These are phyloP conservation scores for Procavia capensis DNA, from an alignment of 2,113 vertebrate genomes.

Conservation along the genomic window DNA sequence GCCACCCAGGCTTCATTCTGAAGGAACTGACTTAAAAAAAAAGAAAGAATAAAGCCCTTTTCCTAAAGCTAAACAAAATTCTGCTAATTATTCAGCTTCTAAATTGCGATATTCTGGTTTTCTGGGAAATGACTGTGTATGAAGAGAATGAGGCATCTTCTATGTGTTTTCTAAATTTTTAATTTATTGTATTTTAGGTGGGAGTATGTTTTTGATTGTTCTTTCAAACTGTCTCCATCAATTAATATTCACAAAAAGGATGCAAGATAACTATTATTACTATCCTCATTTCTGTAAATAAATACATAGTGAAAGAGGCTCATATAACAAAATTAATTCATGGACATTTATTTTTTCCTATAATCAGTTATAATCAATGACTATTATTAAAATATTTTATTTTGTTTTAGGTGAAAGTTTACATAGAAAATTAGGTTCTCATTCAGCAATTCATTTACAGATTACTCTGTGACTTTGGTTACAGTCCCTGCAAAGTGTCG, in stretches of 20 bases:
- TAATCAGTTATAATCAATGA: neutral
- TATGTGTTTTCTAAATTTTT: too few species aligned
- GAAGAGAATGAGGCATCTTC: neutral
- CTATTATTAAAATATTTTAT: too few species aligned
- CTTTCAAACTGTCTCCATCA: neutral
- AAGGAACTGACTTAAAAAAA: neutral
- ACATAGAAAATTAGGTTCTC: too few species aligned
- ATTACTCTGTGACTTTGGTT: too few species aligned
- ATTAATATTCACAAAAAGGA: neutral
- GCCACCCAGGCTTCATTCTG: neutral
- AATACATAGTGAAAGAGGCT: neutral
- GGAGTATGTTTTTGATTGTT: neutral
- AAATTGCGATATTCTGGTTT: constrained; percentile 21
- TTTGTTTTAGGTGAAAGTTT: too few species aligned
- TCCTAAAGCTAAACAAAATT: neutral
- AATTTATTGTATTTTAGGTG: too few species aligned
- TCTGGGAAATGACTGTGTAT: neutral
- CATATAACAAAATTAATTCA: neutral
- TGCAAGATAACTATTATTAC: neutral
- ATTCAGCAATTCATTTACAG: too few species aligned
- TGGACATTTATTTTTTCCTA: neutral
- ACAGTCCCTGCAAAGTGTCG: too few species aligned
- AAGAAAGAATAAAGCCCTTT: neutral
- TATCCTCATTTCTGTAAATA: neutral
- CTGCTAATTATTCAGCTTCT: neutral